Evolutionary conservation across 2,113 vertebrate species (phyloP).

Genomic region (Notarius lentiginosus): DNA sequence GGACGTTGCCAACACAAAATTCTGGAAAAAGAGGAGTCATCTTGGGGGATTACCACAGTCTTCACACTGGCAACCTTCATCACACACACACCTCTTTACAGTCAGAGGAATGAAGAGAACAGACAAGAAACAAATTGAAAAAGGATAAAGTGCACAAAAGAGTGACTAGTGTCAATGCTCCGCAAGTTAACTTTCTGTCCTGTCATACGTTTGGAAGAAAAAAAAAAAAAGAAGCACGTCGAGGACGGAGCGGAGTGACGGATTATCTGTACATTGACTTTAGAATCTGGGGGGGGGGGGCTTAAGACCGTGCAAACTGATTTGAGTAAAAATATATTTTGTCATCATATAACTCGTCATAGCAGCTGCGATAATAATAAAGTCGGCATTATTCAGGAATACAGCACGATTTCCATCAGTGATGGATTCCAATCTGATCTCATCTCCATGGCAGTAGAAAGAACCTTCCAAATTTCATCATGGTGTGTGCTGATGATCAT

Average conservation of each 20-base stretch:
- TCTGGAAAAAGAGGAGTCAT: no score
- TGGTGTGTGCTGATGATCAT: neutral
- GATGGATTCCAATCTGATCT: neutral
- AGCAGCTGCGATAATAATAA: neutral
- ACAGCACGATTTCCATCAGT: neutral
- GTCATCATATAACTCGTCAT: neutral
- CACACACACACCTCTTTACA: neutral
- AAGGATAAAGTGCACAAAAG: constrained; percentile 67
- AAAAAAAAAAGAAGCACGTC: neutral
- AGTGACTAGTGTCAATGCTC: neutral
- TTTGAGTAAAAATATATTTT: no score
- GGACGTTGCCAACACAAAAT: neutral
- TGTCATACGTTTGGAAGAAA: constrained; percentile 57
- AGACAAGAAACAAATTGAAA: constrained; percentile 15
- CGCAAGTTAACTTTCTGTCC: neutral
- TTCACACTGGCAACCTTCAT: neutral
- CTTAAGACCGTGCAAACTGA: neutral
- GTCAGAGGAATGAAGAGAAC: constrained; percentile 7
- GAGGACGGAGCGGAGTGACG: constrained; percentile 56
- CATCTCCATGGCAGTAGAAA: neutral
- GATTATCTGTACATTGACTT: constrained; percentile 79
- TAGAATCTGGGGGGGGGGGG: constrained; percentile 47
- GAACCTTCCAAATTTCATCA: neutral
- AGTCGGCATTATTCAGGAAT: neutral
- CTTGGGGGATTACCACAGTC: neutral